These are phyloP conservation scores for Erythrocebus patas DNA, from an alignment of 2,113 vertebrate genomes.

Conservation along the genomic window DNA sequence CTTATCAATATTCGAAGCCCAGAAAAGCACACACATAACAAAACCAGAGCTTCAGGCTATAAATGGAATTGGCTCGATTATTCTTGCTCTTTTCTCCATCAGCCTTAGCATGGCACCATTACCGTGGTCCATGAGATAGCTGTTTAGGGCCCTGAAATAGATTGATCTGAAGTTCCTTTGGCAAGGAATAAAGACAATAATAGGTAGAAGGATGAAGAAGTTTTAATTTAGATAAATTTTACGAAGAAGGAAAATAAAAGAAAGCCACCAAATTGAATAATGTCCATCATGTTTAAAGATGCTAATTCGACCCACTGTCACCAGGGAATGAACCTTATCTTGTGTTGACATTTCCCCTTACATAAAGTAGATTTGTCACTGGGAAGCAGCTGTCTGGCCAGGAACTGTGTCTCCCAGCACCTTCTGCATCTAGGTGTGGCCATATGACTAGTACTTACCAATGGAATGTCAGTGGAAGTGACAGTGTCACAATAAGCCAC, in stretches of 20 bases:
- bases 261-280: background rate
- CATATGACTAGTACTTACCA: background rate
- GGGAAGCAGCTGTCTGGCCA: background rate
- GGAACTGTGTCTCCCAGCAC: background rate
- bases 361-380: background rate
- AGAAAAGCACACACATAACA: background rate
- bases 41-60: conserved; percentile 50
- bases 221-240: conserved; percentile 45
- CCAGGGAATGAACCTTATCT: background rate
- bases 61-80: background rate
- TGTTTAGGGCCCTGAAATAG: background rate
- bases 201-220: background rate
- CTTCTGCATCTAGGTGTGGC: background rate
- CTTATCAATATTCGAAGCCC: conserved; percentile 60
- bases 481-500: background rate
- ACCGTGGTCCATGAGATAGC: background rate
- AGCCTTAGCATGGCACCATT: background rate
- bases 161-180: conserved; percentile 41
- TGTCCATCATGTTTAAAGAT: background rate
- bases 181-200: background rate
- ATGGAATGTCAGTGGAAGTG: background rate
- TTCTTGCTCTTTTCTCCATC: conserved; percentile 17
- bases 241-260: background rate
- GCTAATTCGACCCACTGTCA: background rate
- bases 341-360: background rate